A percentile compares a stretch with the other conserved stretches of the same genome.
Evolutionary conservation across 2,888 invertebrate genomes (phyloP).

Genomic region (Eupithecia vulgata): DNA sequence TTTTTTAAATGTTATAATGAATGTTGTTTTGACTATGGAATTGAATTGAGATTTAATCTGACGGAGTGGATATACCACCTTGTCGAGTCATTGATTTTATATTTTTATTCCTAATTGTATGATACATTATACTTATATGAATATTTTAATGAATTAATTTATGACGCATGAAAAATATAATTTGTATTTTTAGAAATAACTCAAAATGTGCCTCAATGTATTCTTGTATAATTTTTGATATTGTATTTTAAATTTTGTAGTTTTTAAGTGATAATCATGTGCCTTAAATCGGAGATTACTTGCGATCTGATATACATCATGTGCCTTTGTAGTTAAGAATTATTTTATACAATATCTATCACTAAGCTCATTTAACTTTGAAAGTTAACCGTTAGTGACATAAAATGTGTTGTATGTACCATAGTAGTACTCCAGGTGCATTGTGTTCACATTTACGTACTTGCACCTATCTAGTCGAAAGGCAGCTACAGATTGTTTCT

Average conservation of each 20-base stretch:
- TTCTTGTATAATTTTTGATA: conserved; percentile 37
- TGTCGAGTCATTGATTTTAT: conserved; percentile 52
- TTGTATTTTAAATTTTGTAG: conserved; percentile 38
- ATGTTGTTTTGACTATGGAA: conserved; percentile 29
- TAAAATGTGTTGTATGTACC: conserved; percentile 16
- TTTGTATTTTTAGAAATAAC: conserved; percentile 44
- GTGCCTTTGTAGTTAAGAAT: conserved; percentile 65
- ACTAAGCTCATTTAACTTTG: conserved; percentile 43
- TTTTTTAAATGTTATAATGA: conserved; percentile 13
- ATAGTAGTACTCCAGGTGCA: conserved; percentile 36
- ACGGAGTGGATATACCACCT: conserved; percentile 56
- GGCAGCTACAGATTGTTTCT: conserved; percentile 57
- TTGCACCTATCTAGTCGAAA: conserved; percentile 60
- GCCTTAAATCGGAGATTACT: conserved; percentile 75
- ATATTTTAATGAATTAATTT: conserved; percentile 50
- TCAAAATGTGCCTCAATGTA: conserved; percentile 44
- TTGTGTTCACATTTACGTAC: conserved; percentile 46
- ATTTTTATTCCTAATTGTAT: conserved; percentile 53
- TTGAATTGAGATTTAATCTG: conserved; percentile 49
- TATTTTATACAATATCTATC: conserved; percentile 44
- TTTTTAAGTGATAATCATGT: conserved; percentile 61
- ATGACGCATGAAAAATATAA: conserved; percentile 51
- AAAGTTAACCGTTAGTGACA: conserved; percentile 41
- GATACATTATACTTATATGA: conserved; percentile 34
- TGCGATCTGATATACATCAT: conserved; percentile 70